phyloP scores from a whole-genome alignment of 2,888 invertebrate genomes.

The Pherbina coryleti region DNA sequence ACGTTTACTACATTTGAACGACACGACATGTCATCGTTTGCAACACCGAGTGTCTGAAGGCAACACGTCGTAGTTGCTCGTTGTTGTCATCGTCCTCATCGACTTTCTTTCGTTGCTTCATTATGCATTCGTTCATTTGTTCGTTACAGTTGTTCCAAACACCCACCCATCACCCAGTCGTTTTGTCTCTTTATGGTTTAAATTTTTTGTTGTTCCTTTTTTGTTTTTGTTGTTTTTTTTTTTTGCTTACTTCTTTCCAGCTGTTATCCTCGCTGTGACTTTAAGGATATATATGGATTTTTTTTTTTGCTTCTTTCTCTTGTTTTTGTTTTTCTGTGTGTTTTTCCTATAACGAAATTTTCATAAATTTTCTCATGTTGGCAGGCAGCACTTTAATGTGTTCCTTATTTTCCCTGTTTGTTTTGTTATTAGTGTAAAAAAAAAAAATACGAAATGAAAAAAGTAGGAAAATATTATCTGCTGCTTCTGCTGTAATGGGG shows the following conservation, averaged over 20 bases:
- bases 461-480: background rate
- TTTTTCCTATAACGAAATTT: slow-evolving; percentile 16
- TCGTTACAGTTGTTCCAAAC: background rate
- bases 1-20: slow-evolving; percentile 10
- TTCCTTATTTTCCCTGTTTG: background rate
- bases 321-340: background rate
- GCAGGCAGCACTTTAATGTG: slow-evolving; percentile 26
- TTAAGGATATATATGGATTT: slow-evolving; percentile 29
- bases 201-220: background rate
- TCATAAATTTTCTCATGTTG: slow-evolving; percentile 18
- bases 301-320: background rate
- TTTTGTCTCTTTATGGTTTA: slow-evolving; percentile 22
- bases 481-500: background rate
- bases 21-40: slow-evolving; percentile 5
- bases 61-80: slow-evolving; percentile 6
- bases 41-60: background rate
- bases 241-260: background rate
- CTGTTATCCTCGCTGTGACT: slow-evolving; percentile 38
- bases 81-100: background rate
- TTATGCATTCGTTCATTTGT: background rate
- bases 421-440: background rate
- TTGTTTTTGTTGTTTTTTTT: no score
- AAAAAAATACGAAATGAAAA: background rate
- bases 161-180: background rate
- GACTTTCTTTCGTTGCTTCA: background rate